Percentiles rank a stretch among this genome's conserved stretches.
These are phyloP conservation scores for Drosophila eohydei DNA, from an alignment of 2,888 invertebrate species.

Conservation along the genomic window DNA sequence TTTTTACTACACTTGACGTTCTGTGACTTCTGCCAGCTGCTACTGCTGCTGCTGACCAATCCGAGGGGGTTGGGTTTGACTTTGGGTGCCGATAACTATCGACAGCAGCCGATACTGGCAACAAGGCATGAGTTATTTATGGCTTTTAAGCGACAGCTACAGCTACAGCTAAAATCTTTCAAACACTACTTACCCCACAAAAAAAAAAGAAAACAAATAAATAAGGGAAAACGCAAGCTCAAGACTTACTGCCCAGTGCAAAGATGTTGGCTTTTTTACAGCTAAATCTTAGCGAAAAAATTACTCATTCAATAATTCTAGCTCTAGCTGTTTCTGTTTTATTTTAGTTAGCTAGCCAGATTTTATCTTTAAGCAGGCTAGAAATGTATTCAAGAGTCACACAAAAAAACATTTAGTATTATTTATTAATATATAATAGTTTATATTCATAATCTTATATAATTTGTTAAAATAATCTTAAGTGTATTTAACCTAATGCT, in stretches of 20 bases:
- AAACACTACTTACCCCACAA: constrained; percentile 23
- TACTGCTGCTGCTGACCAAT: constrained; percentile 64
- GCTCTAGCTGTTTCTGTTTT: neutral
- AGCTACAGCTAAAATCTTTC: constrained; percentile 56
- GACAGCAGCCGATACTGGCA: constrained; percentile 70
- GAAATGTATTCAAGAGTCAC: neutral
- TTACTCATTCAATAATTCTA: too few relatives aligned
- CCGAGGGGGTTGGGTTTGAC: neutral
- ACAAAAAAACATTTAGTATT: neutral
- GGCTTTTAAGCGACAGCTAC: constrained; percentile 72
- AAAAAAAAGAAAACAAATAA: neutral
- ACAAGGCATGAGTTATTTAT: constrained; percentile 77
- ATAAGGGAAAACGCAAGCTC: constrained; percentile 17
- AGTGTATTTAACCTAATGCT: too few relatives aligned
- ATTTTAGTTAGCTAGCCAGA: neutral
- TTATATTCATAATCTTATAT: too few relatives aligned
- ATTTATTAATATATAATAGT: neutral
- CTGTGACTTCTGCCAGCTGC: constrained; percentile 62
- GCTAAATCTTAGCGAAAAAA: neutral
- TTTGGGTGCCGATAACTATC: constrained; percentile 68
- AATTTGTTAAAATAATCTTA: too few relatives aligned
- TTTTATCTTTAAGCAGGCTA: neutral
- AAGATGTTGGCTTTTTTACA: constrained; percentile 13
- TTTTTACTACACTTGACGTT: constrained; percentile 6
- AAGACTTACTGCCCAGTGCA: constrained; percentile 11